Conservation (phyloP, 2,797 vertebrate species). For the Falco columbarius region DNA sequence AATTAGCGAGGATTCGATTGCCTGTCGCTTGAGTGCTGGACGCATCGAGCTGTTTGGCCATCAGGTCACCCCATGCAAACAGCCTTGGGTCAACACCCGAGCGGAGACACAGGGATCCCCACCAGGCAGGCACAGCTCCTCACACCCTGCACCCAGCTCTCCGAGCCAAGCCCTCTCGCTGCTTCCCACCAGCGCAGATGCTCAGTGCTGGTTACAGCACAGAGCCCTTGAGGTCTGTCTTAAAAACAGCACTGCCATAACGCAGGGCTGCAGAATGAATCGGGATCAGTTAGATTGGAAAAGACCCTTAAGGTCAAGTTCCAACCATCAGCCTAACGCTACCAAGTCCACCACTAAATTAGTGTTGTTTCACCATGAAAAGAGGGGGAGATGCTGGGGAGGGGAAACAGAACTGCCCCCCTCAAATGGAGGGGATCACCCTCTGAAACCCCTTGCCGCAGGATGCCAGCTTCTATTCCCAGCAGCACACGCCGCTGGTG, state of each 20-base stretch:
- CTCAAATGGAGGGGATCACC: not conserved
- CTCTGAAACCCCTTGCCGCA: not conserved
- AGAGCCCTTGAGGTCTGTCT: not conserved
- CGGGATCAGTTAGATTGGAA: not conserved
- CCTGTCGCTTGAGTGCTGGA: not conserved
- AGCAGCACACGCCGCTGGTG: fast-evolving
- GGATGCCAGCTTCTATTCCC: too few relatives aligned
- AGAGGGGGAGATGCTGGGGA: too few relatives aligned
- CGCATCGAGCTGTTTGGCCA: not conserved
- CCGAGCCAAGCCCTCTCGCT: not conserved
- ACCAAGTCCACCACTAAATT: not conserved
- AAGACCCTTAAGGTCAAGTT: not conserved
- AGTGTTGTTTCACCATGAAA: not conserved
- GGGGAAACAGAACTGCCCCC: not conserved
- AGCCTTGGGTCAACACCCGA: not conserved
- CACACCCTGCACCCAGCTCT: not conserved
- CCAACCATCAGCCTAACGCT: not conserved
- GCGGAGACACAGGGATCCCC: not conserved
- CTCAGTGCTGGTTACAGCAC: not conserved
- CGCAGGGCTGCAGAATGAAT: not conserved
- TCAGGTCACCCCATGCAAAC: too few relatives aligned
- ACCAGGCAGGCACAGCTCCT: not conserved
- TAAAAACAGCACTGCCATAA: not conserved
- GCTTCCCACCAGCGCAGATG: not conserved
- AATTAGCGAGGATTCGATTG: not conserved